These are phyloP conservation scores for Masticophis lateralis DNA, from an alignment of 2,797 vertebrate genomes.

Conservation along the genomic window DNA sequence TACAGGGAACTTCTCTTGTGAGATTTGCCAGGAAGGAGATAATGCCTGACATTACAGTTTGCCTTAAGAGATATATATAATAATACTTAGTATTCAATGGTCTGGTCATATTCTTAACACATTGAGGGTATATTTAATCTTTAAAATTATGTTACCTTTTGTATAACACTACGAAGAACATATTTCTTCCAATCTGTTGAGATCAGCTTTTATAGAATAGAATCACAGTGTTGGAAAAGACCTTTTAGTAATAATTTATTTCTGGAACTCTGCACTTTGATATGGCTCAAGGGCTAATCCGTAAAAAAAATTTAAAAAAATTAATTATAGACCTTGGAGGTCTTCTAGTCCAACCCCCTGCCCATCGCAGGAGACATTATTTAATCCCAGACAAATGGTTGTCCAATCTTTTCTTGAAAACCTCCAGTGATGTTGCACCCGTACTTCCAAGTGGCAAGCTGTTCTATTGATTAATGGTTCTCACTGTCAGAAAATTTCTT, in stretches of 20 bases:
- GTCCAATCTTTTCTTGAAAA: neutral
- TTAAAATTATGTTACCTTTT: neutral
- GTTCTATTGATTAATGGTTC: neutral
- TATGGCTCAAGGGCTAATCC: no score
- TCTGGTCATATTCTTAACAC: neutral
- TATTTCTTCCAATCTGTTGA: neutral
- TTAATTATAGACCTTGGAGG: neutral
- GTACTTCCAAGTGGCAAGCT: neutral
- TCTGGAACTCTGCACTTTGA: no score
- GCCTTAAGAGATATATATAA: neutral
- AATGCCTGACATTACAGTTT: neutral
- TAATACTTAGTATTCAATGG: neutral
- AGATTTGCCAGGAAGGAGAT: neutral
- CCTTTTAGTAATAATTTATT: neutral
- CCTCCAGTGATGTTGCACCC: neutral
- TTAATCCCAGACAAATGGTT: neutral
- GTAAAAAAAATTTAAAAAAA: no score
- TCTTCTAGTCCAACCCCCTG: neutral
- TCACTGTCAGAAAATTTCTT: neutral
- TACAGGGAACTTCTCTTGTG: neutral
- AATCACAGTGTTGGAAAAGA: neutral
- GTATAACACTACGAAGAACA: neutral
- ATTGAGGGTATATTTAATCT: neutral
- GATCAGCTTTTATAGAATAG: neutral
- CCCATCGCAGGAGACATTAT: neutral